phyloP scores from a whole-genome alignment of 2,797 vertebrate species.

The Sebastes iracundus region DNA sequence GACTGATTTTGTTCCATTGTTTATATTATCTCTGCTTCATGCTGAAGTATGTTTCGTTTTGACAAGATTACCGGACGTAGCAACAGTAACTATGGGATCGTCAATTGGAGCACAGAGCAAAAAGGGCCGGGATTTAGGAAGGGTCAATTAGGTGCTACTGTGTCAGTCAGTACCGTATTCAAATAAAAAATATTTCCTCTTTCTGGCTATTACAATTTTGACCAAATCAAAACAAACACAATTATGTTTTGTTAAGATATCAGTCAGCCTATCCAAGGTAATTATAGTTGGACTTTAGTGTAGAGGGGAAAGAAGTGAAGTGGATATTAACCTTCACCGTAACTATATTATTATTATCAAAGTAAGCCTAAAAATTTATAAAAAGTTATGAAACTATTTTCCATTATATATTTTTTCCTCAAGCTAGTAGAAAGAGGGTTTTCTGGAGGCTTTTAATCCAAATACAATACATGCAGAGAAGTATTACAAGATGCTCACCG shows the following conservation, averaged over 20 bases:
- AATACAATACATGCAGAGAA: background rate
- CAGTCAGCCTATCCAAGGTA: background rate
- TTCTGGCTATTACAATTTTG: background rate
- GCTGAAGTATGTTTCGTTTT: too few relatives aligned
- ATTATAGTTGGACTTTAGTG: background rate
- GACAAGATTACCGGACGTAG: too few relatives aligned
- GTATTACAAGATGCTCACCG: background rate
- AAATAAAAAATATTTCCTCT: background rate
- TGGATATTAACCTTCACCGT: background rate
- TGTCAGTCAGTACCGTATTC: background rate
- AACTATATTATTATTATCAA: background rate
- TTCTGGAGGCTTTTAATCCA: background rate
- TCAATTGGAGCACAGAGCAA: too few relatives aligned
- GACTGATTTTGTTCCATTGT: too few relatives aligned
- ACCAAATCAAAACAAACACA: background rate
- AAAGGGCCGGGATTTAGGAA: too few relatives aligned
- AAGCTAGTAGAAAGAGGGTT: background rate
- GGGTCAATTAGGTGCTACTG: background rate
- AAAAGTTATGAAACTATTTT: background rate
- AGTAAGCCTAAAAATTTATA: background rate
- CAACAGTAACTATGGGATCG: too few relatives aligned
- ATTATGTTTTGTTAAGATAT: background rate
- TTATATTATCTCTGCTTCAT: too few relatives aligned
- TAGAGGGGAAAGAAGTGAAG: background rate
- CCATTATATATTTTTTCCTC: background rate